A percentile compares a stretch with the other conserved stretches of the same genome.
These are phyloP conservation scores for Linnaemya tessellans DNA, from an alignment of 2,888 invertebrate genomes.

Conservation along the genomic window DNA sequence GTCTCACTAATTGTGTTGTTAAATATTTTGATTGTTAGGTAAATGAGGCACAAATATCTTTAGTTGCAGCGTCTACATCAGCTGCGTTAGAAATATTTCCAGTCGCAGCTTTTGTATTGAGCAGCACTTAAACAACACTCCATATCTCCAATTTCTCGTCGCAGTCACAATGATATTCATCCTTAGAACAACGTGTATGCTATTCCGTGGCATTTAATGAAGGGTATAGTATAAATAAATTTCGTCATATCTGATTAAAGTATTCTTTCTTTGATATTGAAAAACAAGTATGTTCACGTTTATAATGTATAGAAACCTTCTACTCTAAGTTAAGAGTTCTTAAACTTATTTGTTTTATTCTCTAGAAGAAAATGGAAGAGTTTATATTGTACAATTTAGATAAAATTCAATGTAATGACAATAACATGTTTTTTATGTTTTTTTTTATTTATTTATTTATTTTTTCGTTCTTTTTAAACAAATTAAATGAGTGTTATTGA, in stretches of 20 bases:
- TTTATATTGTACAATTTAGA: conserved; percentile 43
- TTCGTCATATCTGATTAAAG: conserved; percentile 53
- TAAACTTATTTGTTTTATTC: conserved; percentile 36
- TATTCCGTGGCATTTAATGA: conserved; percentile 45
- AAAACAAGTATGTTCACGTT: conserved; percentile 47
- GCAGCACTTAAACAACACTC: conserved; percentile 50
- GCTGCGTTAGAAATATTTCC: conserved; percentile 32
- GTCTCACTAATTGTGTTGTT: conserved; percentile 44
- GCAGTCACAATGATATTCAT: conserved; percentile 38
- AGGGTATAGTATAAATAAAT: conserved; percentile 63
- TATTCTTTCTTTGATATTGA: conserved; percentile 45
- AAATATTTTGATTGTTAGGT: conserved; percentile 20
- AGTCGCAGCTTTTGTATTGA: conserved; percentile 44
- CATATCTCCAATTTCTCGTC: conserved; percentile 53
- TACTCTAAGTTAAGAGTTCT: conserved; percentile 29
- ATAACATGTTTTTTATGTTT: conserved; percentile 49
- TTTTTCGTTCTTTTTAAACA: conserved; percentile 46
- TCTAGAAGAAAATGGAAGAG: conserved; percentile 31
- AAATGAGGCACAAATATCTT: conserved; percentile 21
- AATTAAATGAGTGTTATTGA: conserved; percentile 57
- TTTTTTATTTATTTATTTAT: conserved; percentile 49
- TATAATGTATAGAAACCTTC: conserved; percentile 42
- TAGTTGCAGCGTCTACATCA: conserved; percentile 33
- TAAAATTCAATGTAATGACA: conserved; percentile 51
- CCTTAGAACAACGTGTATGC: conserved; percentile 37